A percentile compares a stretch with the other conserved stretches of the same genome.
phyloP scores from a whole-genome alignment of 2,888 invertebrate genomes.

The Nasonovia ribisnigri region DNA sequence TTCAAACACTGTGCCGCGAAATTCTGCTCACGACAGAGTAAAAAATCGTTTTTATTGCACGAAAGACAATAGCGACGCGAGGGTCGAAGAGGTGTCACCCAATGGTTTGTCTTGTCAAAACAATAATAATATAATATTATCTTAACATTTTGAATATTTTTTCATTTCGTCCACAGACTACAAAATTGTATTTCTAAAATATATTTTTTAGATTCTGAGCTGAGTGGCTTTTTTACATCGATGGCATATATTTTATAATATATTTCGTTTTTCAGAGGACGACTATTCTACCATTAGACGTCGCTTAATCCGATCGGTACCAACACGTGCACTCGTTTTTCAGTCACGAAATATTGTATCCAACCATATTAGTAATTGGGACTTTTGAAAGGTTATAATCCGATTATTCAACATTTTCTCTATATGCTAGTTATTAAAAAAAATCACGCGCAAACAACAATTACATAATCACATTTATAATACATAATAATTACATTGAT shows the following conservation, averaged over 20 bases:
- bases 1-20: background rate
- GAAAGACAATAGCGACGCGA: background rate
- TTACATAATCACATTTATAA: too few species aligned
- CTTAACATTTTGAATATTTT: background rate
- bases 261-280: background rate
- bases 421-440: background rate
- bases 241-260: background rate
- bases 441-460: background rate
- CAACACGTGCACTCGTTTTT: background rate
- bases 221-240: background rate
- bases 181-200: background rate
- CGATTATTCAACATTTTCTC: background rate
- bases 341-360: background rate
- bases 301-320: background rate
- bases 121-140: background rate
- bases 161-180: background rate
- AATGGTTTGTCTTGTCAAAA: background rate
- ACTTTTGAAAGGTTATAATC: background rate
- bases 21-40: background rate
- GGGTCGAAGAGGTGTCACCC: background rate
- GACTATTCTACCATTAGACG: background rate
- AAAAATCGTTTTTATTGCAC: background rate
- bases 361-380: background rate
- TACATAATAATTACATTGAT: background rate
- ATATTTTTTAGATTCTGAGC: background rate